Conservation (phyloP, 23 tunicate species). For the Trididemnum clinides region DNA sequence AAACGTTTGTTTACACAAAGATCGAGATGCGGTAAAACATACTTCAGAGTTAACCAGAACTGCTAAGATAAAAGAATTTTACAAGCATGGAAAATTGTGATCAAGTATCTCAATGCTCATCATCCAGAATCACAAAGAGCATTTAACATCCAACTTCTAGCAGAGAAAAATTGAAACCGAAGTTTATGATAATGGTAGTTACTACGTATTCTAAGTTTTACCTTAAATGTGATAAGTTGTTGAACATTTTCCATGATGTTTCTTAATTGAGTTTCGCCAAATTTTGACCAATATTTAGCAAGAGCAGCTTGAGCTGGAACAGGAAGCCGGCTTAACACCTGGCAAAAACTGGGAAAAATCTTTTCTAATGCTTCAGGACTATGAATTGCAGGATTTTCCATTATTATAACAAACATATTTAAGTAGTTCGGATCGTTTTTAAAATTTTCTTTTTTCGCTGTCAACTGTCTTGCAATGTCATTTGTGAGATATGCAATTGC, state of each 20-base stretch:
- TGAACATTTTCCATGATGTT: conserved; percentile 70
- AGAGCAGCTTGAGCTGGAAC: conserved; percentile 53
- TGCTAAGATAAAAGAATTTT: too few relatives aligned
- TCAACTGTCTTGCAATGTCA: conserved; percentile 34
- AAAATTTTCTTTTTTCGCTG: conserved; percentile 3
- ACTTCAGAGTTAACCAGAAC: too few relatives aligned
- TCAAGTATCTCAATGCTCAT: too few relatives aligned
- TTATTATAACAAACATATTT: conserved; percentile 62
- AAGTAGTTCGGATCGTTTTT: conserved; percentile 46
- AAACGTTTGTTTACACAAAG: too few relatives aligned
- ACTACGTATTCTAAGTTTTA: conserved; percentile 1
- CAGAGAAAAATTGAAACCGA: too few relatives aligned
- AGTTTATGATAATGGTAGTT: too few relatives aligned
- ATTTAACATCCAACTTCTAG: too few relatives aligned
- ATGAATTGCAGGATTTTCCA: conserved; percentile 70
- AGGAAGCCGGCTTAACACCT: conserved; percentile 47
- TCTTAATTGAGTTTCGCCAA: conserved; percentile 12
- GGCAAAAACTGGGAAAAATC: conserved; percentile 62
- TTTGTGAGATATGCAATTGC: conserved; percentile 31
- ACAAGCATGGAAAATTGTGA: too few relatives aligned
- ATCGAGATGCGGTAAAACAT: too few relatives aligned
- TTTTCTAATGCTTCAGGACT: conserved; percentile 54
- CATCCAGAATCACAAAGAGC: too few relatives aligned
- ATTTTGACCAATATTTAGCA: conserved; percentile 71
- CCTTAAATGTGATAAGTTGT: conserved; percentile 80